phyloP scores from a whole-genome alignment of 1,140 invertebrate species.

The Lycorma delicatula region DNA sequence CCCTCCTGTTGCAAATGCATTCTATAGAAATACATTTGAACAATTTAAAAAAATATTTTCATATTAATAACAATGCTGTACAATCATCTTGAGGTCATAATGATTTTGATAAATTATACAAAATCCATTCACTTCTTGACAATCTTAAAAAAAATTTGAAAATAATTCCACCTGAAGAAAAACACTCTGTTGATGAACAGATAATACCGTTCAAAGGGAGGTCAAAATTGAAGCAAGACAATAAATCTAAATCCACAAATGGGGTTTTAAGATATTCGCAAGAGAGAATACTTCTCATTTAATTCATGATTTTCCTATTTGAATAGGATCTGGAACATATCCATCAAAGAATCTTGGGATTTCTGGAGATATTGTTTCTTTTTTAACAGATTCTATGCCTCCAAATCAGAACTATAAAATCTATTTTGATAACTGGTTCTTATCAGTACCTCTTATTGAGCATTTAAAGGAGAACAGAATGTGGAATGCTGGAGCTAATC shows the following conservation, averaged over 20 bases:
- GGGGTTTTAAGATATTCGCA: slow-evolving; percentile 32
- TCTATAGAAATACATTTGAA: slow-evolving; percentile 1
- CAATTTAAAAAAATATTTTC: neutral
- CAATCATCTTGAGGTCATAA: neutral
- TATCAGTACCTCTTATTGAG: slow-evolving; percentile 26
- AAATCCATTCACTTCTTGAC: slow-evolving; percentile 19
- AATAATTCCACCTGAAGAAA: slow-evolving; percentile 28
- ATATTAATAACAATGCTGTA: neutral
- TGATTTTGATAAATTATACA: slow-evolving; percentile 3
- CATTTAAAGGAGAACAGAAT: slow-evolving; percentile 30
- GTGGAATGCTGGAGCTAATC: neutral
- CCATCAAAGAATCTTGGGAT: slow-evolving; percentile 25
- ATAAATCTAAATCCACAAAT: slow-evolving; percentile 36
- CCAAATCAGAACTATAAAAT: slow-evolving; percentile 23
- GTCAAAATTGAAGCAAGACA: slow-evolving; percentile 32
- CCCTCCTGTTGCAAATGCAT: neutral
- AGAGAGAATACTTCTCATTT: slow-evolving; percentile 23
- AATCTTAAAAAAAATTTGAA: slow-evolving; percentile 23
- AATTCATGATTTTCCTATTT: slow-evolving; percentile 32
- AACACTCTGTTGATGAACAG: slow-evolving; percentile 33
- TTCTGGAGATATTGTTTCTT: slow-evolving; percentile 26
- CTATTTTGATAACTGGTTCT: slow-evolving; percentile 36
- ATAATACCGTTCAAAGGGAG: slow-evolving; percentile 32
- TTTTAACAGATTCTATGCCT: slow-evolving; percentile 16
- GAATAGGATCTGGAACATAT: slow-evolving; percentile 23